phyloP scores from a whole-genome alignment of 2,888 invertebrate genomes.

The Archaeoteleia sp. region DNA sequence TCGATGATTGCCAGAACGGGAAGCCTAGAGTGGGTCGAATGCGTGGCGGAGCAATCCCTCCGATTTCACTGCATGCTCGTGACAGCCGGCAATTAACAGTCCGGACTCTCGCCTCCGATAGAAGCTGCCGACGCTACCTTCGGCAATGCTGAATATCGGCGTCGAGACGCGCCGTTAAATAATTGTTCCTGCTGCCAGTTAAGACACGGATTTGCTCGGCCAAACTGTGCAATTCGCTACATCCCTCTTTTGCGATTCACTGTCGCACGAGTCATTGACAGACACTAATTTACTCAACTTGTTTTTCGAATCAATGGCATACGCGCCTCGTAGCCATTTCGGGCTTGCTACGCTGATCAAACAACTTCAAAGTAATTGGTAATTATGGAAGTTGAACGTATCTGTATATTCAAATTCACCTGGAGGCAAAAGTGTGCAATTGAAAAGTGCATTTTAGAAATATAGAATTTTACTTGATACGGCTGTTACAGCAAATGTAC shows the following conservation, averaged over 20 bases:
- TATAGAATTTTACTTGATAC: too few species aligned
- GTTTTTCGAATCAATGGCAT: conserved; percentile 67
- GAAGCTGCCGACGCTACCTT: conserved; percentile 48
- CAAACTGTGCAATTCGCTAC: conserved; percentile 43
- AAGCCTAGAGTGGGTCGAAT: conserved; percentile 66
- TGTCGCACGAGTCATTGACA: conserved; percentile 66
- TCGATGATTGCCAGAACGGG: conserved; percentile 61
- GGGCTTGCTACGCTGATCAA: conserved; percentile 5
- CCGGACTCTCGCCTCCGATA: conserved; percentile 68
- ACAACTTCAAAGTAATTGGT: background rate
- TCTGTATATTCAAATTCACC: too few species aligned
- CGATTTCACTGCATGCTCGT: conserved; percentile 68
- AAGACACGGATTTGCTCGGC: conserved; percentile 69
- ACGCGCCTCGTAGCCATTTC: conserved; percentile 28
- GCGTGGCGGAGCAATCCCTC: conserved; percentile 54
- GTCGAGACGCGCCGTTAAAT: conserved; percentile 67
- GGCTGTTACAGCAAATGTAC: too few species aligned
- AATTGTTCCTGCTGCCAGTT: conserved; percentile 71
- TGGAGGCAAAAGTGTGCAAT: too few species aligned
- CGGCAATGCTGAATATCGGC: conserved; percentile 44
- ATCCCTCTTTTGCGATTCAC: conserved; percentile 52
- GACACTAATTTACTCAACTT: conserved; percentile 61
- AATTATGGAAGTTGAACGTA: too few species aligned
- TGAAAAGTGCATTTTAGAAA: too few species aligned
- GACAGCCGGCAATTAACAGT: conserved; percentile 74